Base-by-base conservation (phyloP, 2,888 invertebrate genomes). In the Ophion slaviceki region DNA sequence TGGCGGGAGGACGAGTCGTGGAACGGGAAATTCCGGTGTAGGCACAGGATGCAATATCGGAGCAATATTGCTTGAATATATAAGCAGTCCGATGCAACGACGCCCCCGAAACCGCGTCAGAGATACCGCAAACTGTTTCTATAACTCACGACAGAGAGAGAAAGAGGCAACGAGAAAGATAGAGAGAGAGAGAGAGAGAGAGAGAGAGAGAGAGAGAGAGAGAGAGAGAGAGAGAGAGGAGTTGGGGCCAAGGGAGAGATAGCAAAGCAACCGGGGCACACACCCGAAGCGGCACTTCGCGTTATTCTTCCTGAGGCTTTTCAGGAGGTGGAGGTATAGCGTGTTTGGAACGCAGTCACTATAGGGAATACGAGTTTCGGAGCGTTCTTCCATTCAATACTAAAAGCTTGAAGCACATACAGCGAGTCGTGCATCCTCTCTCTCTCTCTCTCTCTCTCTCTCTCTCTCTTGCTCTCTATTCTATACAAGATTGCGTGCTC, bases 71-170 rank as follows among this genome's bases (percentile, higher is more conserved):
- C 89, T 84, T 84, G 90, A 90, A 91, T 90, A 88, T 89, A 90
- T 90, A 90, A 89, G 88, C 86, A 84, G 82, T 86, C 88, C 88
- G 87, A 86, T 90, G 89, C 88, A 88, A 88, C 89, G 88, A 87
- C 88, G 89, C 85, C 85, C 14, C 84, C 87, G 88, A 87, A 89
- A 88, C 74, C 80, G 80, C 87, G 90, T 86, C 88, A 80, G 86
- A 90, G 91, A 92, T 91, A 92, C 91, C 91, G 89, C 90, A 91
- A 91, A 90, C 92, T 89, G 90, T 91, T 91, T 90, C 90, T 91
- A 91, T 91, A 92, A 92, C 90, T 92, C 92, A 91, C 90, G 66
- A 17, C 53, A 17, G 17, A 53, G 53, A 17, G 53, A 53, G 14
- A 53, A 14, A 53, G 53, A 53, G 53, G 11, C 14, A 53, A 14